Evolutionary conservation across 1,140 invertebrate species (phyloP).

Genomic region (Apis mellifera): Amel_HAv3.1 CM009938.2:4952501-4953000

Average conservation of each 20-base stretch:
- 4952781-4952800: no score
- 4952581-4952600: constrained; percentile 2
- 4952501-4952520: not conserved
- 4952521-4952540: not conserved
- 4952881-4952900: no score
- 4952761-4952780: no score
- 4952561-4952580: not conserved
- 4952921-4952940: no score
- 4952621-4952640: not conserved
- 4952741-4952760: no score
- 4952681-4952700: not conserved
- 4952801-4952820: no score
- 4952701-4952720: not conserved
- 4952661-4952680: not conserved
- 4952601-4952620: constrained; percentile 30
- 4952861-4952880: no score
- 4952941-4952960: not conserved
- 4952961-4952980: no score
- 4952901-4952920: no score
- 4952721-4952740: not conserved
- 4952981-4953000: not conserved
- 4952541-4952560: not conserved
- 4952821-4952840: no score
- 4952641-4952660: not conserved
- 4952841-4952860: no score